Evolutionary conservation across 2,797 vertebrate species (phyloP).

Genomic region (Sitta carolinensis): DNA sequence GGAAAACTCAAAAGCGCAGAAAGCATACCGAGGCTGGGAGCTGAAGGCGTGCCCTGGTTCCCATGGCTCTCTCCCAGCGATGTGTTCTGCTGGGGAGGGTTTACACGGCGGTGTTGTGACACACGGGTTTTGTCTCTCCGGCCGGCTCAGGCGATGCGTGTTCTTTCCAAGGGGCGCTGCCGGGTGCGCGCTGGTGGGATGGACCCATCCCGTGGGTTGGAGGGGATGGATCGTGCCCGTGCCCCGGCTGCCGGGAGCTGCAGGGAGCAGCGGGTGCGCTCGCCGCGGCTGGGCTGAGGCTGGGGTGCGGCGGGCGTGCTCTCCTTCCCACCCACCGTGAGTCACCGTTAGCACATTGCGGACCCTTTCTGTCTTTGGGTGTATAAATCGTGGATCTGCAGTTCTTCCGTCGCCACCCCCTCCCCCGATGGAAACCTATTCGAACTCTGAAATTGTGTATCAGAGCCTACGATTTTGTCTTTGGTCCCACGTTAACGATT

Average conservation of each 20-base stretch:
- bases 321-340: fast-evolving
- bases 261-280: fast-evolving
- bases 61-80: neutral
- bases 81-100: neutral
- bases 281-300: fast-evolving
- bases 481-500: neutral
- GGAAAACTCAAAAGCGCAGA: neutral
- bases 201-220: too few relatives aligned
- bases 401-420: fast-evolving
- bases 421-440: neutral
- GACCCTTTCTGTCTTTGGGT: neutral
- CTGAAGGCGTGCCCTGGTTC: neutral
- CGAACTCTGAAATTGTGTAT: neutral
- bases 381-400: neutral
- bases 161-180: neutral
- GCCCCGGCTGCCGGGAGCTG: too few relatives aligned
- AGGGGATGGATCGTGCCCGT: neutral
- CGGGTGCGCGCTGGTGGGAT: too few relatives aligned
- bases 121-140: neutral
- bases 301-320: neutral
- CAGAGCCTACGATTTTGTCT: neutral
- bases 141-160: fast-evolving
- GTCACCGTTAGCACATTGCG: neutral
- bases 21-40: neutral
- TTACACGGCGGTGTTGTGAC: fast-evolving